Evolutionary conservation across 2,113 vertebrate species (phyloP).

Genomic region (Dinomys branickii): DNA sequence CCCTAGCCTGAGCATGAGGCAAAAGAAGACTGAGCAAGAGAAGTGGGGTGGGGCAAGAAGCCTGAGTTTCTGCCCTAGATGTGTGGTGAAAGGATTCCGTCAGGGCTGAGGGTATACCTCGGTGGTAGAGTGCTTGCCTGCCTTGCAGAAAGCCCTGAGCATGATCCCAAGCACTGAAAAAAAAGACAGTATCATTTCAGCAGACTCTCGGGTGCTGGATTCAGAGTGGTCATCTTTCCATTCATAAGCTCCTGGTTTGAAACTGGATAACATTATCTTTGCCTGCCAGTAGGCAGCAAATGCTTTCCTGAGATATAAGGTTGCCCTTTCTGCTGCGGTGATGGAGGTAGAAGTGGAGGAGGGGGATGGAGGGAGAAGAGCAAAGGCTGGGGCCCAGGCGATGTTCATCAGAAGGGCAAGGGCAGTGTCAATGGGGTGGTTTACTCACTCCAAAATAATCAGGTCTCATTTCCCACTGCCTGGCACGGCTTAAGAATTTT

Average conservation of each 20-base stretch:
- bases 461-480: background rate
- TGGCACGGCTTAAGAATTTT: background rate
- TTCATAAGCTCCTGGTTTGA: constrained; percentile 3
- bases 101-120: background rate
- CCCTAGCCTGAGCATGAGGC: background rate
- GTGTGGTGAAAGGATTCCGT: background rate
- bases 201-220: background rate
- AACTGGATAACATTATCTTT: constrained; percentile 15
- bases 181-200: background rate
- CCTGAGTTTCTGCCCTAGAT: background rate
- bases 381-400: background rate
- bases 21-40: background rate
- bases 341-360: background rate
- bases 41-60: background rate
- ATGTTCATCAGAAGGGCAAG: background rate
- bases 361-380: background rate
- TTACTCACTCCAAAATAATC: background rate
- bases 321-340: background rate
- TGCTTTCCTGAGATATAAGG: background rate
- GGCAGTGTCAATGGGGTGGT: background rate
- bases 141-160: background rate
- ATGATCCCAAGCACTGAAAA: background rate
- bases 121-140: background rate
- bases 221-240: background rate
- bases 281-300: constrained; percentile 1